phyloP scores from a whole-genome alignment of 1,140 invertebrate species.

The Tribolium castaneum region DNA sequence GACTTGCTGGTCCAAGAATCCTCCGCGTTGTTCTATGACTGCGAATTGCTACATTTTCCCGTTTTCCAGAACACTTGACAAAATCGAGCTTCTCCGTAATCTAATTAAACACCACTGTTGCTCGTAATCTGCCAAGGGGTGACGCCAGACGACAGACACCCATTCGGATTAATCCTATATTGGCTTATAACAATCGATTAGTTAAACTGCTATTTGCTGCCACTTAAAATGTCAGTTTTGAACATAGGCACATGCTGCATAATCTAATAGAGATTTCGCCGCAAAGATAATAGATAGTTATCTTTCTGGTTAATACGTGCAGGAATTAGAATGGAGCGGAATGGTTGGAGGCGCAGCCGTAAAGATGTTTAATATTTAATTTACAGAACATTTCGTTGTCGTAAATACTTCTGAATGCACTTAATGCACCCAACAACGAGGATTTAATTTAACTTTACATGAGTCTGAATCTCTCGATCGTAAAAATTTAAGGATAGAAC shows the following conservation, averaged over 20 bases:
- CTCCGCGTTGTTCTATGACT: not conserved
- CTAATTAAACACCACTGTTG: slow-evolving; percentile 22
- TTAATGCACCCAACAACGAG: not conserved
- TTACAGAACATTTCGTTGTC: slow-evolving; percentile 10
- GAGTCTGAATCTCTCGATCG: slow-evolving; percentile 17
- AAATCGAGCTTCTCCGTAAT: slow-evolving; percentile 4
- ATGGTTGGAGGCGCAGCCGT: not conserved
- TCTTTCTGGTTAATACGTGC: not conserved
- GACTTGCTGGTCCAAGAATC: not conserved
- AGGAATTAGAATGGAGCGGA: not conserved
- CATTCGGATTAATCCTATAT: slow-evolving; percentile 2
- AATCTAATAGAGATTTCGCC: not conserved
- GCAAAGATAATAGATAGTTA: not conserved
- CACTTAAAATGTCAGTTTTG: not conserved
- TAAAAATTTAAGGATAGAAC: slow-evolving; percentile 35
- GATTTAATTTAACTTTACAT: slow-evolving; percentile 25
- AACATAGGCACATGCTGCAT: not conserved
- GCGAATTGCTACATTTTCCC: not conserved
- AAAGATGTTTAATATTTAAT: slow-evolving; percentile 30
- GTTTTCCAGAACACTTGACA: not conserved
- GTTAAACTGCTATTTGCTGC: not conserved
- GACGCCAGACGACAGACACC: slow-evolving; percentile 8
- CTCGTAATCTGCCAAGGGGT: not conserved
- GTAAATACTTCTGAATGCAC: slow-evolving; percentile 11
- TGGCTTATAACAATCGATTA: slow-evolving; percentile 6